Evolutionary conservation across 2,888 invertebrate genomes (phyloP).

Genomic region (Macaria notata): DNA sequence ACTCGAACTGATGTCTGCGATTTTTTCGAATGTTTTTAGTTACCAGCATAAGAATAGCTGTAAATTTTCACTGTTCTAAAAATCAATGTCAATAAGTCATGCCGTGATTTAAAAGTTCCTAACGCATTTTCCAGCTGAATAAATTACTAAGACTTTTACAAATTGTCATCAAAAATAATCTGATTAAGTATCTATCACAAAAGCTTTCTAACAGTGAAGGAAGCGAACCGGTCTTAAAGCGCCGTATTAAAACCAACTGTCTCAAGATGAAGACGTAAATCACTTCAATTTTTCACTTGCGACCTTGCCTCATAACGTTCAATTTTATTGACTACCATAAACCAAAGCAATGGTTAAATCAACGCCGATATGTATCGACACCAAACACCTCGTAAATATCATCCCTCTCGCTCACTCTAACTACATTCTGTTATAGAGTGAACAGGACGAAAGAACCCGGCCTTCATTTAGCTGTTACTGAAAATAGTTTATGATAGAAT

Average conservation of each 20-base stretch:
- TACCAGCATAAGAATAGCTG: too few relatives aligned
- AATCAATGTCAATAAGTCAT: too few relatives aligned
- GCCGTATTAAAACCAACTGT: constrained; percentile 44
- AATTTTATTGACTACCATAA: constrained; percentile 82
- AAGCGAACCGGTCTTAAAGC: constrained; percentile 34
- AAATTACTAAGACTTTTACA: too few relatives aligned
- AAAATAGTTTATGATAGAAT: constrained; percentile 79
- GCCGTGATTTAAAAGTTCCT: too few relatives aligned
- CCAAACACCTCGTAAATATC: constrained; percentile 78
- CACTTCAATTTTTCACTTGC: constrained; percentile 71
- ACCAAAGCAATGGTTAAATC: constrained; percentile 81
- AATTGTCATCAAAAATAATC: too few relatives aligned
- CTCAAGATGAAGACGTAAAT: constrained; percentile 75
- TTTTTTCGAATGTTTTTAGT: too few relatives aligned
- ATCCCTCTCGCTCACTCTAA: constrained; percentile 48
- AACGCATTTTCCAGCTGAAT: too few relatives aligned
- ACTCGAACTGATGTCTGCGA: too few relatives aligned
- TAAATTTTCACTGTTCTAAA: too few relatives aligned
- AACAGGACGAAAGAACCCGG: constrained; percentile 50
- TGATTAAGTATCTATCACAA: too few relatives aligned
- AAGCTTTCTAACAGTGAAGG: background rate
- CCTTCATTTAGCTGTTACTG: constrained; percentile 73
- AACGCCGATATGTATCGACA: constrained; percentile 78
- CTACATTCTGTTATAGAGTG: constrained; percentile 27
- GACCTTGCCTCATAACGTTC: constrained; percentile 82